phyloP scores from a whole-genome alignment of 2,888 invertebrate genomes.

The Tachina fera region DNA sequence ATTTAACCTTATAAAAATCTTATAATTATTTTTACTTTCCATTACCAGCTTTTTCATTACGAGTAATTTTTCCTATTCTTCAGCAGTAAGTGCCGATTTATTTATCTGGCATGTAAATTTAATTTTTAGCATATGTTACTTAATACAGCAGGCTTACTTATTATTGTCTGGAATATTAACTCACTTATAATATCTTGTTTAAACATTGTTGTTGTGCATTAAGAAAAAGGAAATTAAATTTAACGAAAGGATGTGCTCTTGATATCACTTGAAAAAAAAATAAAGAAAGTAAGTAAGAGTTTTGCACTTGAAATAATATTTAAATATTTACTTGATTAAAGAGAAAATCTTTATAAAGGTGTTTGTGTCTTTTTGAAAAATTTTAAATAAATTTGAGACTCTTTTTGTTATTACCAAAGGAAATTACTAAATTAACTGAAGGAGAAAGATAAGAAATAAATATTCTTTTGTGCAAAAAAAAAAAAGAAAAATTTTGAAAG shows the following conservation, averaged over 20 bases:
- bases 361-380: not conserved
- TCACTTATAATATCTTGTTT: not conserved
- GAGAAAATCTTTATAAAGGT: not conserved
- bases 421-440: conserved; percentile 66
- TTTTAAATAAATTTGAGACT: not conserved
- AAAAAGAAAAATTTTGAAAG: not conserved
- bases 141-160: conserved; percentile 32
- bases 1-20: not conserved
- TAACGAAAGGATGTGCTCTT: conserved; percentile 48
- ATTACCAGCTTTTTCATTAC: conserved; percentile 6
- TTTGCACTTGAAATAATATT: conserved; percentile 22
- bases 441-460: conserved; percentile 56
- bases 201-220: conserved; percentile 9
- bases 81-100: too few relatives aligned
- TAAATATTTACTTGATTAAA: conserved; percentile 32
- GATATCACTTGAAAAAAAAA: conserved; percentile 23
- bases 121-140: conserved; percentile 51
- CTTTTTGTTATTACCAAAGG: conserved; percentile 26
- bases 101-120: conserved; percentile 27
- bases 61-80: not conserved
- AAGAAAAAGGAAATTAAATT: conserved; percentile 64
- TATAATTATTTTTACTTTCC: conserved; percentile 24
- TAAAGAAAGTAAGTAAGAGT: conserved; percentile 4
- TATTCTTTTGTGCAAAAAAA: not conserved
- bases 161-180: conserved; percentile 24